Evolutionary conservation across 2,113 vertebrate species (phyloP).

Genomic region (Oxyura jamaicensis): DNA sequence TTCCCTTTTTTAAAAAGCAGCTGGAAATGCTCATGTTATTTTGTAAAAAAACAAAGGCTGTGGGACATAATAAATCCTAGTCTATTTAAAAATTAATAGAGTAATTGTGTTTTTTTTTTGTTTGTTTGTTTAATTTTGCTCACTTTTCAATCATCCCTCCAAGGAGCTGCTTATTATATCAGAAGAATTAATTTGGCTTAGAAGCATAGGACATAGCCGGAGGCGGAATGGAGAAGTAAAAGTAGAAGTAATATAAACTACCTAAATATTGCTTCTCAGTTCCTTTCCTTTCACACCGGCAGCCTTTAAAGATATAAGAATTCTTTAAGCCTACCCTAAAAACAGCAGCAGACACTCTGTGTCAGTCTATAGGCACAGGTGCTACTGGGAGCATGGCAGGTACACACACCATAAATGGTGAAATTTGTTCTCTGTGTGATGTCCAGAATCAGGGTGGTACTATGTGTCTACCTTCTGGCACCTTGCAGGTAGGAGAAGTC

Average conservation of each 20-base stretch:
- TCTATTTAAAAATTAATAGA: constrained; percentile 35
- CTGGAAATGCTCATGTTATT: constrained; percentile 36
- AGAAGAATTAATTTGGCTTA: not conserved
- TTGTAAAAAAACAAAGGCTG: not conserved
- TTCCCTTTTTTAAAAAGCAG: not conserved
- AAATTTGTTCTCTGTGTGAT: not conserved
- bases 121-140: constrained; percentile 18
- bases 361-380: not conserved
- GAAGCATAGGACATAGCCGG: not conserved
- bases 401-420: not conserved
- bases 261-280: not conserved
- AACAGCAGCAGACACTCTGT: not conserved
- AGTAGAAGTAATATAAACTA: not conserved
- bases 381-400: not conserved
- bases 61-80: not conserved
- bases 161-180: not conserved
- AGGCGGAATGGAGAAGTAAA: not conserved
- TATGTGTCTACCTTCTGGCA: not conserved
- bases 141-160: not conserved
- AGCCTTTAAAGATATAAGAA: not conserved
- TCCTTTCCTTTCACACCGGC: not conserved
- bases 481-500: not conserved
- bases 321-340: not conserved
- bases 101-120: not conserved
- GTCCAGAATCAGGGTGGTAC: not conserved